Base-by-base conservation (phyloP, 2,113 vertebrate genomes). In the Bubo bubo region DNA sequence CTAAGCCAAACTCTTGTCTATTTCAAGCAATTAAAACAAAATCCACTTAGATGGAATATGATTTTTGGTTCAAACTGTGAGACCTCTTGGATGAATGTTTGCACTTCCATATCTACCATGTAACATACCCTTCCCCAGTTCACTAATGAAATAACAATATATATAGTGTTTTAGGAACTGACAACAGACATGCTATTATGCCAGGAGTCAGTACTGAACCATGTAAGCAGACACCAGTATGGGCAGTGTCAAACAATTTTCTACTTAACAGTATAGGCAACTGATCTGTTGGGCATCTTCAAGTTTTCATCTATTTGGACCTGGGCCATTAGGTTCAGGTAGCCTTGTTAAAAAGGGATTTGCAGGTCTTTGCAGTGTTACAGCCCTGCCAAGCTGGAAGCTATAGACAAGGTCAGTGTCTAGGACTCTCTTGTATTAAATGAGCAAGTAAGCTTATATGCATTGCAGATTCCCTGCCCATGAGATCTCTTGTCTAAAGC, bases 361-460 rank as follows among this genome's bases (percentile, higher is more conserved):
- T 98, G 95, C 97, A 98, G 97, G 97, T 98, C 97, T 98, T 98
- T 96, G 94, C 49, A 4, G 88, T 98, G 98, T 96, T 98, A 97
- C 79, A 97, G 96, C 87, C 96, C 97, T 98, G 98, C 98, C 98
- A 98, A 98, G 96, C 96, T 98, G 97, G 97, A 98, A 98, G 96
- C 96, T 97, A 96, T 83, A 98, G 98, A 98, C 98, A 98, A 98
- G 98, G 98, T 98, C 98, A 98, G 87, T 86, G 96, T 98, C 97
- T 98, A 98, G 98, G 98, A 98, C 98, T 98, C 97, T 97, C 96
- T 98, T 98, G 98, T 98, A 98, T 98, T 98, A 98, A 98, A 98
- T 98, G 98, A 98, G 98, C 96, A 95, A 98, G 95, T 92, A 97
- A 98, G 96, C 98, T 98, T 98, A 98, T 98, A 98, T 98, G 98